Percentiles rank a stretch among this genome's conserved stretches.
Conservation (phyloP, 1,140 invertebrate genomes). For the Penaeus chinensis region DNA sequence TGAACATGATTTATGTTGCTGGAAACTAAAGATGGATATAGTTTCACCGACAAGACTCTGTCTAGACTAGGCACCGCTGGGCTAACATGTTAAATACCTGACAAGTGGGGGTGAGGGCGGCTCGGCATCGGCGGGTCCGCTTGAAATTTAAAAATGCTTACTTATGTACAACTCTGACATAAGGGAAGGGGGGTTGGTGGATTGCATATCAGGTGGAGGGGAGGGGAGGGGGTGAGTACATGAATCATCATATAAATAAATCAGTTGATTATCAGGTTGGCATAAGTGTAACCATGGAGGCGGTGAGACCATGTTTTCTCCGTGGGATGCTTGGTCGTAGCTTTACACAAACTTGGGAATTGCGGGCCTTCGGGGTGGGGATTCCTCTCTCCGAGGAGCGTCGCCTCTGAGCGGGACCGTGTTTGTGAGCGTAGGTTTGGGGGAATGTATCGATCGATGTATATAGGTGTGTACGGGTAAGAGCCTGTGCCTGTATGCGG, state of each 20-base stretch:
- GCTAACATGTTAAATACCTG: slow-evolving; percentile 55
- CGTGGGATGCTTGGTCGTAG: no score
- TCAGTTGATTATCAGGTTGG: no score
- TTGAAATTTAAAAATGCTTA: slow-evolving; percentile 55
- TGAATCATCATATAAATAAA: neutral
- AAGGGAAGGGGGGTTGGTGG: neutral
- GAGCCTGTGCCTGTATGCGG: slow-evolving; percentile 6
- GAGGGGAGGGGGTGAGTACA: neutral
- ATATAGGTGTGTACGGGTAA: no score
- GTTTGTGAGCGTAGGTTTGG: no score
- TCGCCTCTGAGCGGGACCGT: no score
- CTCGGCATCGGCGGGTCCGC: slow-evolving; percentile 49
- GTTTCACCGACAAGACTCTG: slow-evolving; percentile 14
- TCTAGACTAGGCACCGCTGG: slow-evolving; percentile 36
- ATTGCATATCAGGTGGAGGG: neutral
- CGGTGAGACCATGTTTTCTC: no score
- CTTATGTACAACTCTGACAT: slow-evolving; percentile 35
- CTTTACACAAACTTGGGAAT: no score
- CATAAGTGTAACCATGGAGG: no score
- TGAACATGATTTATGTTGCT: neutral
- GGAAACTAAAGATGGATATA: slow-evolving; percentile 35
- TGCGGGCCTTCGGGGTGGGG: no score
- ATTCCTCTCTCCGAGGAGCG: no score
- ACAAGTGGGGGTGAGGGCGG: slow-evolving; percentile 42
- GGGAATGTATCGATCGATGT: no score